Conservation (phyloP, 1,140 invertebrate species). For the Trigoniulus corallinus region DNA sequence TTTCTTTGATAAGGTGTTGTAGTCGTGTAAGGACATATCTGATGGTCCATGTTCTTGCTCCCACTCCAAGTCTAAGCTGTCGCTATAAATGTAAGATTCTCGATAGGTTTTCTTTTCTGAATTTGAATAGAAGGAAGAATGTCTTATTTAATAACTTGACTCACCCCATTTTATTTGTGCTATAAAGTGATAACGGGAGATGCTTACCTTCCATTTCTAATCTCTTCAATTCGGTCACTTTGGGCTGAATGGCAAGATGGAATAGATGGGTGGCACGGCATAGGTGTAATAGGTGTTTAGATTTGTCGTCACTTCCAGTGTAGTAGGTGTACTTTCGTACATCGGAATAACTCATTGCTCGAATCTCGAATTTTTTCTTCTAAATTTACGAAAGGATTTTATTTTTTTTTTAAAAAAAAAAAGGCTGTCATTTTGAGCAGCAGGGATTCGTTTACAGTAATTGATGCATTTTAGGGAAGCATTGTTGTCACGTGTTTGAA, state of each 20-base stretch:
- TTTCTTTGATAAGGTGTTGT: slow-evolving; percentile 7
- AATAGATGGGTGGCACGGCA: slow-evolving; percentile 88
- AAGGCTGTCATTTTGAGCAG: background rate
- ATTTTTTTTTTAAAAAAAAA: too few species aligned
- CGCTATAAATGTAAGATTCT: slow-evolving; percentile 30
- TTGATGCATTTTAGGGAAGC: too few species aligned
- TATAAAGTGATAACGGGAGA: too few species aligned
- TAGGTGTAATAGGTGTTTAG: slow-evolving; percentile 67
- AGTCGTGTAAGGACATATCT: too few species aligned
- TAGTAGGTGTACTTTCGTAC: slow-evolving; percentile 66
- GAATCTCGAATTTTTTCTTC: too few species aligned
- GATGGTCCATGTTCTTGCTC: too few species aligned
- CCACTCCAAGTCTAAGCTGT: slow-evolving; percentile 20
- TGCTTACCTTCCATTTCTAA: slow-evolving; percentile 58
- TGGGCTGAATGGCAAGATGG: slow-evolving; percentile 74
- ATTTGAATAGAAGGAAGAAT: slow-evolving; percentile 3
- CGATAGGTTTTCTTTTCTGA: slow-evolving; percentile 27
- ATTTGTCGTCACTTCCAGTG: slow-evolving; percentile 77
- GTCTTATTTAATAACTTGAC: background rate
- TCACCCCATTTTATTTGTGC: too few species aligned
- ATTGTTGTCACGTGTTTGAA: too few species aligned
- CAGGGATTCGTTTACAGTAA: too few species aligned
- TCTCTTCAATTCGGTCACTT: slow-evolving; percentile 55
- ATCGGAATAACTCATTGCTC: too few species aligned
- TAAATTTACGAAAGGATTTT: too few species aligned